These are phyloP conservation scores for Lypha dubia DNA, from an alignment of 2,888 invertebrate species.

Conservation along the genomic window DNA sequence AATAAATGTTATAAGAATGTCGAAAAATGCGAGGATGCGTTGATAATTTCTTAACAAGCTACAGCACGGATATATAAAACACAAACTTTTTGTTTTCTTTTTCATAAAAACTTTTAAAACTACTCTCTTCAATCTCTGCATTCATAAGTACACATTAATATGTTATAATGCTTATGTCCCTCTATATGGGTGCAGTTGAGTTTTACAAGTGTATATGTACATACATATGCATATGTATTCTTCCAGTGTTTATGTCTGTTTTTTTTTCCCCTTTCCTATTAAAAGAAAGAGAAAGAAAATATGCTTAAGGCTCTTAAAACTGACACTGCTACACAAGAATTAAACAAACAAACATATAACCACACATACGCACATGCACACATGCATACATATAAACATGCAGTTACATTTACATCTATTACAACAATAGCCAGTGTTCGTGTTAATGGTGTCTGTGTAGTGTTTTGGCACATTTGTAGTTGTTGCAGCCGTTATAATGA, in stretches of 20 bases:
- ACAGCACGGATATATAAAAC: not conserved
- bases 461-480: constrained; percentile 40
- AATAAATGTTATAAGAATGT: constrained; percentile 36
- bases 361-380: not conserved
- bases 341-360: constrained; percentile 2
- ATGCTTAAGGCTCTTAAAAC: constrained; percentile 43
- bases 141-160: not conserved
- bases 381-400: not conserved
- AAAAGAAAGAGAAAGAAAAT: constrained; percentile 31
- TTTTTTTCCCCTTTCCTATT: too few species aligned
- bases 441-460: constrained; percentile 57
- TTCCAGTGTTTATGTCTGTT: constrained; percentile 2
- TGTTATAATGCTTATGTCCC: not conserved
- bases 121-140: not conserved
- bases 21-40: not conserved
- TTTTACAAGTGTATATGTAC: not conserved
- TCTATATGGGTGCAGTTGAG: constrained; percentile 7
- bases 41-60: not conserved
- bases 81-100: not conserved
- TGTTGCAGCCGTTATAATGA: constrained; percentile 44
- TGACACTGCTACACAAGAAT: constrained; percentile 25
- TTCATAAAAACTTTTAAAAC: not conserved
- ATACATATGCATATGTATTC: not conserved
- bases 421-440: constrained; percentile 21
- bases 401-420: constrained; percentile 8